Base-by-base conservation (phyloP, 2,797 vertebrate genomes). In the Poeciliopsis infans region DNA sequence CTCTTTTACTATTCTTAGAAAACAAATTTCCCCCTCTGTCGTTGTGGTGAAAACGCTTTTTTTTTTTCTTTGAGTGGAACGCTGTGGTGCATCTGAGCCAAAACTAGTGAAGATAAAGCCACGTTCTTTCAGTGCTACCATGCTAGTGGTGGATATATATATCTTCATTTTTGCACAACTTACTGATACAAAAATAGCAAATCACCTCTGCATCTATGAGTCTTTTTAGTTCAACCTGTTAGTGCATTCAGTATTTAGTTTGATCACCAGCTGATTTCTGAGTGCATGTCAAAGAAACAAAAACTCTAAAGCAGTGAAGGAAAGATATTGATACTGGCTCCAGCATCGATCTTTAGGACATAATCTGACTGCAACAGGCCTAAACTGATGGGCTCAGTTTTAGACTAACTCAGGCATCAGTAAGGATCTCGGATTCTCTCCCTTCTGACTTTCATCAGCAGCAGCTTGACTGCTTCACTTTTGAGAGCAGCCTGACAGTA, bases 401-500 rank as follows among this genome's bases (percentile, higher is more conserved):
- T 15, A 57, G 57, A 61, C 31, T 39, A 72, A 68, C 15, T 45
- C 41, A 20, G 18, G 10, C 39, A 69, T 74, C 23, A 20, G 69
- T 16, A 31, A 53, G 20, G 39, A 12, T 75, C 76, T 43, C n/a
- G 45, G 71, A 72, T 45, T 23, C 47, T 28, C 33, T 49, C 53
- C 20, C 33, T 47, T n/a, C 36, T 68, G 53, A 46, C 39, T 75
- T 28, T 46, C 51, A 41, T 20, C 31, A 49, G 2, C 43, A 51
- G 12, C 8, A 61, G 33, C 12, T 55, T 51, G 31, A 8, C 68
- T 49, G 33, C 25, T 57, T 71, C 64, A 53, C 49, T 5, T 61
- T 61, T 36, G 36, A 45, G 13, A 75, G 39, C 41, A 78, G 53
- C 23, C 64, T 72, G 69, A 72, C 66, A 49, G 53, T 59, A 53